phyloP scores from a whole-genome alignment of 2,888 invertebrate genomes.

The Tenthredo notha region DNA sequence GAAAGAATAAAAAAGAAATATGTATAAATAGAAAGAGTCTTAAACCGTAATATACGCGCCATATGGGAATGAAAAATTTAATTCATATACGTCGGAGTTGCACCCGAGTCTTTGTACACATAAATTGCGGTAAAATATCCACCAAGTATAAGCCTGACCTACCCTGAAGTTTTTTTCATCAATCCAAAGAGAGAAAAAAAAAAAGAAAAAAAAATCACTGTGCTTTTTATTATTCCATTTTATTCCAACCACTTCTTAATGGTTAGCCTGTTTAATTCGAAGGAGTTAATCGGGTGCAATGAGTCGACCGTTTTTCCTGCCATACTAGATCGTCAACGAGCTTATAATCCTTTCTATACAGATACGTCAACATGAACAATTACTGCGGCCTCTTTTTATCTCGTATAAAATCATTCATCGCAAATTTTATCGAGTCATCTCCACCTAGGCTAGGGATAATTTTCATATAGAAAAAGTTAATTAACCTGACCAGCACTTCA shows the following conservation, averaged over 20 bases:
- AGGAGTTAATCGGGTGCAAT: not conserved
- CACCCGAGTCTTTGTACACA: not conserved
- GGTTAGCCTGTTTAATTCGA: not conserved
- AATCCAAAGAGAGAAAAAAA: not conserved
- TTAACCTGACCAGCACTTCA: too few relatives aligned
- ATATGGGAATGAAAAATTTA: constrained; percentile 29
- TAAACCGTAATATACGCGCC: constrained; percentile 23
- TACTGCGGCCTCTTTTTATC: not conserved
- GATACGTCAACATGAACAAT: not conserved
- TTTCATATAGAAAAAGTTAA: not conserved
- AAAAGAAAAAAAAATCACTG: not conserved
- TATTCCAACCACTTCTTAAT: not conserved
- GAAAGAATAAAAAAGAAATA: constrained; percentile 18
- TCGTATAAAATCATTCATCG: not conserved
- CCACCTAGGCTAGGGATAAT: not conserved
- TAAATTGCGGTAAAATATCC: not conserved
- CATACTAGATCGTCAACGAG: not conserved
- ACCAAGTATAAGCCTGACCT: not conserved
- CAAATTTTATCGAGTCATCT: not conserved
- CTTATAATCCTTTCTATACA: not conserved
- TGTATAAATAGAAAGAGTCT: constrained; percentile 24
- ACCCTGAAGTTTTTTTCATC: not conserved
- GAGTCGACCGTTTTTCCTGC: not conserved
- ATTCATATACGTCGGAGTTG: not conserved
- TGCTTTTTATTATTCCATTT: not conserved